phyloP scores from a whole-genome alignment of 2,888 invertebrate species.

The Mythimna pallens region DNA sequence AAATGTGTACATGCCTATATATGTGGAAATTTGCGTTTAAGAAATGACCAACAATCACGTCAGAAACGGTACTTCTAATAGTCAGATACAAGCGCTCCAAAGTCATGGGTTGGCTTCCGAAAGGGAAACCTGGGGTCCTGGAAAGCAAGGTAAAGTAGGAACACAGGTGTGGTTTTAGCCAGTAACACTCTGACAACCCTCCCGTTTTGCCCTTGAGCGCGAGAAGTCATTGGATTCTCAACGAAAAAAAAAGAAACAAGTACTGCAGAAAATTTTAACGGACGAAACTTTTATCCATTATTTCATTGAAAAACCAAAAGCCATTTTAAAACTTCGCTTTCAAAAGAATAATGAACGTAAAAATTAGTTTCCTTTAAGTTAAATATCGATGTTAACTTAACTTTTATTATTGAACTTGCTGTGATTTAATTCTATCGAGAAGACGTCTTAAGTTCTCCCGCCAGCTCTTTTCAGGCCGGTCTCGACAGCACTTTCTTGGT shows the following conservation, averaged over 20 bases:
- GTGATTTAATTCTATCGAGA: neutral
- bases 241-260: neutral
- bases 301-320: neutral
- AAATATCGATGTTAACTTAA: constrained; percentile 1
- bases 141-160: too few relatives aligned
- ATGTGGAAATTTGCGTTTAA: too few relatives aligned
- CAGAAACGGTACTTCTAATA: neutral
- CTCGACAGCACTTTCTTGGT: too few relatives aligned
- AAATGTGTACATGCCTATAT: too few relatives aligned
- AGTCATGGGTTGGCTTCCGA: too few relatives aligned
- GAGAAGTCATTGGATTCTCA: too few relatives aligned
- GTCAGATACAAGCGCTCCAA: neutral
- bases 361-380: neutral
- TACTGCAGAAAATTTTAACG: neutral
- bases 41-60: neutral
- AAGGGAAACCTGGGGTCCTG: too few relatives aligned
- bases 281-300: neutral
- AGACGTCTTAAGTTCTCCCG: neutral
- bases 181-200: too few relatives aligned
- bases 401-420: constrained; percentile 16
- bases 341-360: neutral
- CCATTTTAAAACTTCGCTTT: constrained; percentile 9
- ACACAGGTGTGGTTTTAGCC: too few relatives aligned
- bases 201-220: too few relatives aligned
- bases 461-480: too few relatives aligned